Percentiles rank a stretch among this genome's conserved stretches.
phyloP scores from a whole-genome alignment of 2,113 vertebrate species.

The Bolborhynchus lineola region DNA sequence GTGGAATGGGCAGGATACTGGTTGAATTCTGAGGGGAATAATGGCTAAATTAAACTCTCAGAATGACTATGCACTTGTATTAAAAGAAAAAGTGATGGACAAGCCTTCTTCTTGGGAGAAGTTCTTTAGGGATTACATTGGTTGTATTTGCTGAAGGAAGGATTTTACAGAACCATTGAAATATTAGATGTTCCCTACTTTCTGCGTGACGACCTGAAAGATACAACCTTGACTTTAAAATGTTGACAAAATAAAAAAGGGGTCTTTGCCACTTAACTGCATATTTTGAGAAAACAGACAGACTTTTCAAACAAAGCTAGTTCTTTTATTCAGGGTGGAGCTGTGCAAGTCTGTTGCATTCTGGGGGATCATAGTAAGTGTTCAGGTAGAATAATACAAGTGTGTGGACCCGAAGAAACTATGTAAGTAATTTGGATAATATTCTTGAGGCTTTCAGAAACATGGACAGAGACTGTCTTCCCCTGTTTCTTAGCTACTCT shows the following conservation, averaged over 20 bases:
- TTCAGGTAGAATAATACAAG: background rate
- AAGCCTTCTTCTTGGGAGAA: background rate
- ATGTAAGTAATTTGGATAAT: background rate
- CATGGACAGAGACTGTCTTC: background rate
- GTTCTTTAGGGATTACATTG: accelerated
- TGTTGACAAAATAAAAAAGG: background rate
- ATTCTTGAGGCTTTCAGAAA: background rate
- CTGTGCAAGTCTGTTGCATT: background rate
- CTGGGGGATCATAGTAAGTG: background rate
- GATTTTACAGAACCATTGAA: background rate
- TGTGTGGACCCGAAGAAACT: background rate
- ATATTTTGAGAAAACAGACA: background rate
- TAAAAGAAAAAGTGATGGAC: background rate
- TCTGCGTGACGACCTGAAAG: background rate
- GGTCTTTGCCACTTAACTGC: background rate
- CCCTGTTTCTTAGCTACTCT: background rate
- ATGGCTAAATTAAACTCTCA: background rate
- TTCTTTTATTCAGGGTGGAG: background rate
- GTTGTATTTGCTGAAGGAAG: background rate
- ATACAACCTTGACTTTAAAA: background rate
- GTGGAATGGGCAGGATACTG: background rate
- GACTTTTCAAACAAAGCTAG: background rate
- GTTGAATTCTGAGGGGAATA: background rate
- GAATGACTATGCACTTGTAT: background rate
- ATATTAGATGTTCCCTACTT: background rate